Base-by-base conservation (phyloP, 2,888 invertebrate genomes). In the Criorhina ranunculi region DNA sequence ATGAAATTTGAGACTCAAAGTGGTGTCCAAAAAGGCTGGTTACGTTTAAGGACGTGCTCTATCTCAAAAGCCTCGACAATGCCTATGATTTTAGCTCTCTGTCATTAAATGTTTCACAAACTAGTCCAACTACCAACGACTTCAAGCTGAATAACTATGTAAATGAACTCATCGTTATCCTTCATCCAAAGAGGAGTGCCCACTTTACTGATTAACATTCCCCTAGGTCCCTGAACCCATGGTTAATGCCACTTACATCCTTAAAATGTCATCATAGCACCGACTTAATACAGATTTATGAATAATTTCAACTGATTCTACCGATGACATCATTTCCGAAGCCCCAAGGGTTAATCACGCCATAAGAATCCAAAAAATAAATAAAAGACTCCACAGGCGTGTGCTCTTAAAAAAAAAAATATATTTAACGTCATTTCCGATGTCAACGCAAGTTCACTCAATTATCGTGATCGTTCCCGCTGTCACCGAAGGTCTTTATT, bases 371-470 rank as follows among this genome's bases (percentile, higher is more conserved):
- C 33, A 24, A 24, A 24, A 42, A 11, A 7, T n/a, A 40, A 24
- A 42, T 29, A 42, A 66, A 24, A 8, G n/a, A n/a, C 12, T 19
- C 6, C 33, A 11, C 12, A 29, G 55, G 59, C 57, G 66, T 66
- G 79, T 51, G 64, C 55, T 62, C 12, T 33, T 40, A 46, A 55
- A 24, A 24, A 66, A 75, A n/a, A n/a, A n/a, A n/a, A n/a, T n/a
- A n/a, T 17, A 5, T 55, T 59, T 59, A 51, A 44, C 44, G 60
- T 55, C 46, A 75, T 55, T 62, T 75, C 80, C 55, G 80, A 80
- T 69, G 75, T 80, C 80, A 80, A 62, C 75, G 37, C 15, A 60
- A 75, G 80, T 80, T 75, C 80, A 80, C 53, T 73, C 67, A 80
- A 75, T 80, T 80, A 80, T 80, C 75, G 11, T 62, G 67, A 67